Conservation (phyloP, 2,113 vertebrate species). For the Ceyx melanurus region DNA sequence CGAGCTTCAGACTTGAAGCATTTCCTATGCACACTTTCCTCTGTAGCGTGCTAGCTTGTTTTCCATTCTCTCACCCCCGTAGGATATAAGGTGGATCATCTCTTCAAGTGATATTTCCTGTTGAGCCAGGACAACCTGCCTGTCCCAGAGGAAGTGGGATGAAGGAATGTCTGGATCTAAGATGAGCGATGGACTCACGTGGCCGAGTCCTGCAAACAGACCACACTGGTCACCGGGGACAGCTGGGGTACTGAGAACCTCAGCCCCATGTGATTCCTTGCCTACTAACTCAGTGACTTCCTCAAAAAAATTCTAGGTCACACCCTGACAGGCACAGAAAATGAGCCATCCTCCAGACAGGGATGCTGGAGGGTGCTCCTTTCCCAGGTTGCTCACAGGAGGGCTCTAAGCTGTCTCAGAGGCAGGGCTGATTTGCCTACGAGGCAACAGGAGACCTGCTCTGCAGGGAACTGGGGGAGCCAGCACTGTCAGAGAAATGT, state of each 20-base stretch:
- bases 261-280: neutral
- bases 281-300: neutral
- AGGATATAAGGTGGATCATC: neutral
- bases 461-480: neutral
- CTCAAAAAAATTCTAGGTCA: slow-evolving; percentile 6
- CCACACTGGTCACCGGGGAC: neutral
- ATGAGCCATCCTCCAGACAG: neutral
- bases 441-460: neutral
- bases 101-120: slow-evolving; percentile 28
- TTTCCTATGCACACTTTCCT: slow-evolving; percentile 9
- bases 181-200: neutral
- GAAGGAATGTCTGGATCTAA: slow-evolving; percentile 46
- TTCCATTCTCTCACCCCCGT: neutral
- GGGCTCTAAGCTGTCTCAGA: neutral
- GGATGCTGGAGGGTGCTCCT: neutral
- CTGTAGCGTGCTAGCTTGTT: neutral
- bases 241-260: neutral
- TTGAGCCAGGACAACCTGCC: neutral
- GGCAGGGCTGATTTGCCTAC: neutral
- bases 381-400: neutral
- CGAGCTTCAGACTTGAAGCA: neutral
- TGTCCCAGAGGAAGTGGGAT: neutral
- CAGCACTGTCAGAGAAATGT: neutral
- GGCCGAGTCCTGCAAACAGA: neutral
- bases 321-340: neutral